Base-by-base conservation (phyloP, 2,113 vertebrate species). In the Loxodonta africana region DNA sequence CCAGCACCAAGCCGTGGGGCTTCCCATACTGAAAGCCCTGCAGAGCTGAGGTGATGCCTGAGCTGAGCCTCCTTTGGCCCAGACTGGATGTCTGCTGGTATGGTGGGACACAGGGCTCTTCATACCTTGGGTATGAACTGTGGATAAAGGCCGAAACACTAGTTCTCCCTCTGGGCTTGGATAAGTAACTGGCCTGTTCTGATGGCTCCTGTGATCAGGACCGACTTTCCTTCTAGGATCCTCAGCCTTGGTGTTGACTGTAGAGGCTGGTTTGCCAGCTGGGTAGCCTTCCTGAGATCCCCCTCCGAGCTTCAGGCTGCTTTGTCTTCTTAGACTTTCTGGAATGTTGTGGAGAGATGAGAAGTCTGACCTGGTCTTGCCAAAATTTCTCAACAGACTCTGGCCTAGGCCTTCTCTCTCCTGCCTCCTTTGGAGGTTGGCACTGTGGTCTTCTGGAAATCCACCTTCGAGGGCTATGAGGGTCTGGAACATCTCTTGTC, bases 1-100 rank as follows among this genome's bases (percentile, higher is more conserved):
- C 99, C 95, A 99, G 98, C 93, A 99, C 99, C 0, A 99, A 99
- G 97, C 99, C 99, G 96, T 97, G 95, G 63, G 98, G 46, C 90
- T 96, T 98, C 87, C 98, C 95, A 2, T 93, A 97, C 30, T 98
- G 97, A 15, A 91, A 33, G 74, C 83, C 85, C 30, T 96, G 98
- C 87, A 96, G 91, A 57, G 96, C 93, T 0, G 97, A 97, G 87
- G 96, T 12, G 78, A 97, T 98, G 94, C 98, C 96, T 2, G 98
- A 98, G 95, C 98, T 98, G 37, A 98, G 97, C 21, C 95, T 78
- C 82, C 94, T 98, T 77, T 96, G 92, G 83, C 96, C 76, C 0
- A 98, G 97, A 28, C 99, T 98, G 0, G 98, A 98, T 37, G 91
- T 89, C 93, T 98, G 94, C 11, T 97, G 98, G 95, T 98, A 98